Percentiles rank a stretch among this genome's conserved stretches.
phyloP scores from a whole-genome alignment of 92 coral and sea anemone species.

The Epizoanthus rinbou region DNA sequence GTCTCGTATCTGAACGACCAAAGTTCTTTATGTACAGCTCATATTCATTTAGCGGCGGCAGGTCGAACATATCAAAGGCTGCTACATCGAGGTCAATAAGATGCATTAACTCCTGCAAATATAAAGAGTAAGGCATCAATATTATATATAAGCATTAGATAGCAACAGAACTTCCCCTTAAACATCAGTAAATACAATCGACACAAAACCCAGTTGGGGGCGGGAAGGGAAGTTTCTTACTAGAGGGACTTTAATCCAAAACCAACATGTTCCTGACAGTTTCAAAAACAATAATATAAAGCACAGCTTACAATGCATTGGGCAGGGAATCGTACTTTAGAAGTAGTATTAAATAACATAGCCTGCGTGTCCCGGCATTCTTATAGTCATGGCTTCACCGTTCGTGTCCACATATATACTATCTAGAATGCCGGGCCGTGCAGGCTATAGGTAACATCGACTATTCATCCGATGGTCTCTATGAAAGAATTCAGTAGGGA shows the following conservation, averaged over 20 bases:
- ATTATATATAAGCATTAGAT: neutral
- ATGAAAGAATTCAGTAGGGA: too few species aligned
- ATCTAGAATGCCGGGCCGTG: too few species aligned
- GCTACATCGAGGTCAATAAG: slow-evolving; percentile 95
- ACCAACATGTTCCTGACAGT: too few species aligned
- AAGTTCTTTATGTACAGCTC: slow-evolving; percentile 97
- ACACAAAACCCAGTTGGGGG: neutral
- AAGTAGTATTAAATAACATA: too few species aligned
- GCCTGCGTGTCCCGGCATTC: too few species aligned
- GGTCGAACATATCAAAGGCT: slow-evolving; percentile 92
- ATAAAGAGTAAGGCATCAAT: neutral
- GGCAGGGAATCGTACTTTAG: too few species aligned
- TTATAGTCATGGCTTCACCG: too few species aligned
- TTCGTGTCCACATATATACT: too few species aligned
- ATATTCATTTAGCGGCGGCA: slow-evolving; percentile 96
- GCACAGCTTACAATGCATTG: too few species aligned
- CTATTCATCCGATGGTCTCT: too few species aligned
- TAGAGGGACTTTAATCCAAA: neutral
- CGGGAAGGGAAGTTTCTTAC: neutral
- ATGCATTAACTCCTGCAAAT: slow-evolving; percentile 82
- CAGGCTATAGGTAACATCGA: too few species aligned
- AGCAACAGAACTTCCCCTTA: neutral
- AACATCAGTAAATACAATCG: neutral
- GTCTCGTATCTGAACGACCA: slow-evolving; percentile 96
- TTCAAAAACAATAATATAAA: too few species aligned